A percentile compares a stretch with the other conserved stretches of the same genome.
phyloP scores from a whole-genome alignment of 2,888 invertebrate genomes.

The Aplocera efformata region DNA sequence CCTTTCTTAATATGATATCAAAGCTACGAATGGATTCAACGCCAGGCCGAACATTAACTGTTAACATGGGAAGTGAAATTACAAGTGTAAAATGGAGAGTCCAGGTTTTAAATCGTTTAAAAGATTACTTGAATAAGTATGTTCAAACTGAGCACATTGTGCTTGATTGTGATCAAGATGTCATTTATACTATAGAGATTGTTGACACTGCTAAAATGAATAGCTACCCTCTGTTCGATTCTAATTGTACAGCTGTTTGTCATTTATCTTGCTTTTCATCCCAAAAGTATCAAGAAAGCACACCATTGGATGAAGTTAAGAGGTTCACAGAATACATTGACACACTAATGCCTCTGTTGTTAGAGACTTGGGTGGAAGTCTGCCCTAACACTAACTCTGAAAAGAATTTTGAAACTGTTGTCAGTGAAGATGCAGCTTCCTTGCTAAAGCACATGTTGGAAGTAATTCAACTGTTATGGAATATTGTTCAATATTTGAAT shows the following conservation, averaged over 20 bases:
- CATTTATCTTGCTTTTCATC: constrained; percentile 64
- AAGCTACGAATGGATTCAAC: constrained; percentile 83
- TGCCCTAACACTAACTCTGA: constrained; percentile 71
- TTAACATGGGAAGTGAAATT: constrained; percentile 85
- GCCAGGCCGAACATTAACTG: constrained; percentile 84
- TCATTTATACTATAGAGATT: constrained; percentile 31
- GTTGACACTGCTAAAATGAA: constrained; percentile 51
- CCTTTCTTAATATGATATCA: constrained; percentile 93
- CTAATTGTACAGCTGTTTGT: constrained; percentile 53
- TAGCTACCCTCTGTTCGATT: constrained; percentile 54
- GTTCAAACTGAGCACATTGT: constrained; percentile 48
- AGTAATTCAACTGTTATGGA: constrained; percentile 82
- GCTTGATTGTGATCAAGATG: constrained; percentile 29
- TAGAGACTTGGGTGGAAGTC: constrained; percentile 92
- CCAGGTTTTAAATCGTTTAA: constrained; percentile 86
- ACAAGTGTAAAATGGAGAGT: constrained; percentile 90
- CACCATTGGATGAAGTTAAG: constrained; percentile 61
- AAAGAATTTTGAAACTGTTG: constrained; percentile 67
- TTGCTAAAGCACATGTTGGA: constrained; percentile 83
- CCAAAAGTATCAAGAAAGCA: constrained; percentile 52
- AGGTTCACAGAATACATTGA: constrained; percentile 82
- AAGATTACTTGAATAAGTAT: constrained; percentile 69
- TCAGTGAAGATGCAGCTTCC: constrained; percentile 82
- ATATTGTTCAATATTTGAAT: constrained; percentile 54
- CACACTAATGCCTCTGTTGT: constrained; percentile 86